Conservation (phyloP, 2,888 invertebrate genomes). For the Eucera pruinosa region DNA sequence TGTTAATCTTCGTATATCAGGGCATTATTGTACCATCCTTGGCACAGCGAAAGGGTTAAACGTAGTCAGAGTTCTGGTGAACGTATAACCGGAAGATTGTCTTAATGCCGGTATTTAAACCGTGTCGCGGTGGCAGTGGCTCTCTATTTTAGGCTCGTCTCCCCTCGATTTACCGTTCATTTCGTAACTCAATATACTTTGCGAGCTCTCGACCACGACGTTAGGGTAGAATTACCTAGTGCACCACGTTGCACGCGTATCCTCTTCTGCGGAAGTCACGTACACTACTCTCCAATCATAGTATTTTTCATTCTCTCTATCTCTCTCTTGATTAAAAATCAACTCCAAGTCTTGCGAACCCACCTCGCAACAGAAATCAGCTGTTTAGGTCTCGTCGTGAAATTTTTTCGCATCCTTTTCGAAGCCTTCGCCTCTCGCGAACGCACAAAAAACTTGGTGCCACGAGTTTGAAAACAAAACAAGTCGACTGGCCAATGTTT, state of each 20-base stretch:
- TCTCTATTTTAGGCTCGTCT: constrained; percentile 67
- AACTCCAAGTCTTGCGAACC: too few relatives aligned
- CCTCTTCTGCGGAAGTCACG: constrained; percentile 13
- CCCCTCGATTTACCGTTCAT: constrained; percentile 69
- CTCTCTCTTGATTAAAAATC: neutral
- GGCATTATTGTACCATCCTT: too few relatives aligned
- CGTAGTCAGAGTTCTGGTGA: neutral
- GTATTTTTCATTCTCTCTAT: neutral
- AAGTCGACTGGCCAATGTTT: too few relatives aligned
- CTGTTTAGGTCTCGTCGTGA: too few relatives aligned
- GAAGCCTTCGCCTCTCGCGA: too few relatives aligned
- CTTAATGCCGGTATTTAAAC: constrained; percentile 62
- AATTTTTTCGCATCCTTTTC: too few relatives aligned
- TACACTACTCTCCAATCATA: neutral
- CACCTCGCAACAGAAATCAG: too few relatives aligned
- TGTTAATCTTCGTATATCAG: too few relatives aligned
- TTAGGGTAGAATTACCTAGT: constrained; percentile 49
- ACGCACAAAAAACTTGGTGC: too few relatives aligned
- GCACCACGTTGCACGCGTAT: constrained; percentile 13
- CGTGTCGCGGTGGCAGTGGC: constrained; percentile 60
- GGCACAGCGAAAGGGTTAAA: too few relatives aligned
- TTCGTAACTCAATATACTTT: constrained; percentile 69
- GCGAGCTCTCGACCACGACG: constrained; percentile 58
- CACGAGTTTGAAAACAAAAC: too few relatives aligned
- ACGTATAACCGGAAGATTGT: constrained; percentile 52